Conservation (phyloP, 64 coral and sea anemone species). For the Actinia tenebrosa region DNA sequence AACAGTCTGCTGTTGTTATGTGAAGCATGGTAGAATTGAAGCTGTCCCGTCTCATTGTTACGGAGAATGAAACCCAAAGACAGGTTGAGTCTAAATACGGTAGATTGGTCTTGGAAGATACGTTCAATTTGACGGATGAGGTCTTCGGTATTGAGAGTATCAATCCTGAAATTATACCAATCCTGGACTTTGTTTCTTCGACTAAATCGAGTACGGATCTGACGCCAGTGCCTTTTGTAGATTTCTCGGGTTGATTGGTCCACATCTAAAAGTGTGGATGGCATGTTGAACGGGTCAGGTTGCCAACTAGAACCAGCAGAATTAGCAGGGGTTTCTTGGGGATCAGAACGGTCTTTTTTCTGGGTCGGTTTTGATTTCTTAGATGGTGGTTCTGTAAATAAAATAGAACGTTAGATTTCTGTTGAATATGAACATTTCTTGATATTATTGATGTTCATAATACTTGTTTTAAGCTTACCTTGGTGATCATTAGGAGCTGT, state of each 20-base stretch:
- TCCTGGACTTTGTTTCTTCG: constrained; percentile 1
- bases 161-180: not conserved
- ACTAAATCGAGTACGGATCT: not conserved
- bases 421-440: not conserved
- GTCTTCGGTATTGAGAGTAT: not conserved
- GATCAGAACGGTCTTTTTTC: not conserved
- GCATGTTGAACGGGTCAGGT: not conserved
- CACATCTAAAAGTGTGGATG: not conserved
- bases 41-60: not conserved
- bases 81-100: not conserved
- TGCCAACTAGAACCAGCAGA: not conserved
- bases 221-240: not conserved
- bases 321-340: not conserved
- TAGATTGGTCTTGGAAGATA: not conserved
- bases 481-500: not conserved
- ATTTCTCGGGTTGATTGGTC: not conserved
- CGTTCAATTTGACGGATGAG: not conserved
- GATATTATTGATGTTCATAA: not conserved
- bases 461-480: not conserved
- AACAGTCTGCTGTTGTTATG: constrained; percentile 11
- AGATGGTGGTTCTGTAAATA: not conserved
- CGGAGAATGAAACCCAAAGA: not conserved
- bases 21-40: constrained; percentile 12
- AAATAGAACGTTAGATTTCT: not conserved
- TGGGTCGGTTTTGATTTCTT: not conserved